These are phyloP conservation scores for Dicyrtomina minuta DNA, from an alignment of 2,888 invertebrate genomes.

Conservation along the genomic window DNA sequence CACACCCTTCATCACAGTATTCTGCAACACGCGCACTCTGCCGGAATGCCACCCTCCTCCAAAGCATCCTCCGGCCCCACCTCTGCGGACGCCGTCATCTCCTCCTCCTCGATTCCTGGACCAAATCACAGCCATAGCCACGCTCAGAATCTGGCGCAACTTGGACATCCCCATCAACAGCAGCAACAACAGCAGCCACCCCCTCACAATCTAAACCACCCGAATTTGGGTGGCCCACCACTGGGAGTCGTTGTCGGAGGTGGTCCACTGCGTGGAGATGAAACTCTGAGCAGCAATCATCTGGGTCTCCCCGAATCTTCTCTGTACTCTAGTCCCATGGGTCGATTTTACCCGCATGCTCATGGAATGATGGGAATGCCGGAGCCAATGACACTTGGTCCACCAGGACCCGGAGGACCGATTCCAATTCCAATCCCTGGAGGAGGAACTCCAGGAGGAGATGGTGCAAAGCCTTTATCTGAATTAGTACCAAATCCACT, in stretches of 20 bases:
- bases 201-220: too few species aligned
- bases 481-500: slow-evolving; percentile 64
- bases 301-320: too few species aligned
- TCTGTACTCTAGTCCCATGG: slow-evolving; percentile 52
- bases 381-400: slow-evolving; percentile 21
- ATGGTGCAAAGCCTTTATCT: too few species aligned
- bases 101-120: slow-evolving; percentile 41
- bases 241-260: too few species aligned
- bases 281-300: slow-evolving; percentile 28
- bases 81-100: slow-evolving; percentile 48
- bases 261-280: slow-evolving; percentile 22
- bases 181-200: slow-evolving; percentile 13
- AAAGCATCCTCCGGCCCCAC: slow-evolving; percentile 33
- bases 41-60: slow-evolving; percentile 14
- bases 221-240: too few species aligned
- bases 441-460: background rate
- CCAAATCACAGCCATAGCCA: slow-evolving; percentile 1
- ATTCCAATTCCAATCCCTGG: background rate
- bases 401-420: background rate
- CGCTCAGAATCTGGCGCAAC: slow-evolving; percentile 8
- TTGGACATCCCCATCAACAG: slow-evolving; percentile 5
- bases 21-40: slow-evolving; percentile 26
- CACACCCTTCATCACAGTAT: too few species aligned
- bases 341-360: slow-evolving; percentile 47
- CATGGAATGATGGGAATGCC: too few species aligned